Percentiles rank a stretch among this genome's conserved stretches.
These are phyloP conservation scores for Paracanthobrama guichenoti DNA, from an alignment of 2,113 vertebrate genomes.

Conservation along the genomic window DNA sequence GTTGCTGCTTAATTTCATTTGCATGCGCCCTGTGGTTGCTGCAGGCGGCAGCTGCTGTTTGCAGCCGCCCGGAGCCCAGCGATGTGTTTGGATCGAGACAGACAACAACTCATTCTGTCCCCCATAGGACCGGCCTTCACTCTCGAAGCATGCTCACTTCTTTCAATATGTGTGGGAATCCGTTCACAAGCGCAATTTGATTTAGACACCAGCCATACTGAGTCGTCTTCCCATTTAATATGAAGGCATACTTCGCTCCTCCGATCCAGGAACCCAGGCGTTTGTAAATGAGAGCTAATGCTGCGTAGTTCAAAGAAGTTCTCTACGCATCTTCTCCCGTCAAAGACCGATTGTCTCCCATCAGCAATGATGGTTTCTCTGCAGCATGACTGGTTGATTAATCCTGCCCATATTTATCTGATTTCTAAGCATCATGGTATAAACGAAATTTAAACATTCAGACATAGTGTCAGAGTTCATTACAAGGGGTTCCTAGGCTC, in stretches of 20 bases:
- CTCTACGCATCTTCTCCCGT: not conserved
- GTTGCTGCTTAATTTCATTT: constrained; percentile 64
- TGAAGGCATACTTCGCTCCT: not conserved
- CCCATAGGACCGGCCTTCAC: constrained; percentile 26
- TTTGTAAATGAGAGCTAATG: constrained; percentile 27
- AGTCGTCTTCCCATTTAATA: not conserved
- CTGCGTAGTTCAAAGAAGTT: not conserved
- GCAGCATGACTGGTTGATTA: constrained; percentile 29
- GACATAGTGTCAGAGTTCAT: not conserved
- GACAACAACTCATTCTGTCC: constrained; percentile 55
- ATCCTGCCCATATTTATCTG: constrained; percentile 41
- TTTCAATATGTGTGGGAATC: not conserved
- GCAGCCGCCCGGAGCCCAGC: constrained; percentile 41
- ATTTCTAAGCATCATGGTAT: constrained; percentile 14
- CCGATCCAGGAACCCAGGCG: not conserved
- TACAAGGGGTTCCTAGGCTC: constrained; percentile 14
- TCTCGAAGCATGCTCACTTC: not conserved
- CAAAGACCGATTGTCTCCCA: constrained; percentile 9
- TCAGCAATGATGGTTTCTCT: constrained; percentile 22
- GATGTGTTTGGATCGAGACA: constrained; percentile 58
- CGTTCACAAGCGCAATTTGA: not conserved
- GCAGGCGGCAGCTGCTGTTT: constrained; percentile 56
- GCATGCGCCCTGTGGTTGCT: constrained; percentile 48
- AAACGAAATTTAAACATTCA: constrained; percentile 22
- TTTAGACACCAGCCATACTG: not conserved